phyloP scores from a whole-genome alignment of 2,888 invertebrate species.

The Lithophane leautieri region DNA sequence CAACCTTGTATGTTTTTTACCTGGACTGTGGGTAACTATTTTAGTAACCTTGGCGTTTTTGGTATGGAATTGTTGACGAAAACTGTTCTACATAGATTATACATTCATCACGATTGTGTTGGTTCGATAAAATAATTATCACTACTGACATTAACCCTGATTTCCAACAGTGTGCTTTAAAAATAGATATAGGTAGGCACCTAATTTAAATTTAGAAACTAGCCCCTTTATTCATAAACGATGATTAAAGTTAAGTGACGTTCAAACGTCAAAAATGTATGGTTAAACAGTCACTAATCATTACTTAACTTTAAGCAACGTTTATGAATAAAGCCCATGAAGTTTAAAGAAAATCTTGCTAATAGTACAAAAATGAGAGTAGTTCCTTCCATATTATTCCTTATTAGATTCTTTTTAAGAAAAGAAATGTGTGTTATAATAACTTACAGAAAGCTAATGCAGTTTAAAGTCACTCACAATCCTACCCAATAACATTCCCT shows the following conservation, averaged over 20 bases:
- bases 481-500: background rate
- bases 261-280: too few relatives aligned
- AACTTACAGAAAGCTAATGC: background rate
- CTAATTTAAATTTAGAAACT: background rate
- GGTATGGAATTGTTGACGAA: background rate
- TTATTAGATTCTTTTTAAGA: too few relatives aligned
- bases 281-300: too few relatives aligned
- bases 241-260: too few relatives aligned
- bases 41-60: background rate
- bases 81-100: background rate
- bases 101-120: background rate
- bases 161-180: background rate
- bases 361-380: background rate
- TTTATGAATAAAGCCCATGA: too few relatives aligned
- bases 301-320: too few relatives aligned
- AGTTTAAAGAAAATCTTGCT: background rate
- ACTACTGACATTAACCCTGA: background rate
- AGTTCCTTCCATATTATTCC: background rate
- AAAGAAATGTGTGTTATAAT: background rate
- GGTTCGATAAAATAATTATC: background rate
- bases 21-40: background rate
- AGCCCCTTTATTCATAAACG: too few relatives aligned
- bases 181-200: background rate
- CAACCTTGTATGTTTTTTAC: background rate
- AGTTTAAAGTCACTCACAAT: constrained; percentile 1